Evolutionary conservation across 2,888 invertebrate species (phyloP).

Genomic region (Aproaerema taeniolella): DNA sequence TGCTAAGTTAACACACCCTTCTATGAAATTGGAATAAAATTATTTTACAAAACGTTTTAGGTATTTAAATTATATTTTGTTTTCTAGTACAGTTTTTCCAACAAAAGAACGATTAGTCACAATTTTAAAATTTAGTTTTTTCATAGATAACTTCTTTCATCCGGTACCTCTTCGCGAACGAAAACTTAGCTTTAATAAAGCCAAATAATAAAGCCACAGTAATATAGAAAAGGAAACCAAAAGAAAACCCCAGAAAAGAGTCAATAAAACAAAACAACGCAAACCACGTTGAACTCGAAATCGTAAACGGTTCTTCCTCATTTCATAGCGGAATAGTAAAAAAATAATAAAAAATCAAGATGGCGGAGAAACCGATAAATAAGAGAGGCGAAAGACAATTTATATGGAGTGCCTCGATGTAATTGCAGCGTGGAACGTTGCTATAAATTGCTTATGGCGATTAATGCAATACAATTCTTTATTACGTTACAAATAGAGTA

Average conservation of each 20-base stretch:
- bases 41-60: no score
- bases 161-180: neutral
- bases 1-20: no score
- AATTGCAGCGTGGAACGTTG: constrained; percentile 23
- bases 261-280: constrained; percentile 8
- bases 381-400: constrained; percentile 25
- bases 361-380: constrained; percentile 31
- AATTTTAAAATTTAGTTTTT: no score
- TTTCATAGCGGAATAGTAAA: constrained; percentile 27
- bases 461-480: constrained; percentile 12
- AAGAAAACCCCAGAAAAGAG: no score
- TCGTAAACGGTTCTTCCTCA: constrained; percentile 25
- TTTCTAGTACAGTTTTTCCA: no score
- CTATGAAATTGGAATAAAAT: no score
- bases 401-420: constrained; percentile 23
- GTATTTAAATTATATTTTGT: no score
- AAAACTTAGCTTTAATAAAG: neutral
- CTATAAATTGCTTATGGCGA: constrained; percentile 15
- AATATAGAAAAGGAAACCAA: no score
- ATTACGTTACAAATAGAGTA: no score
- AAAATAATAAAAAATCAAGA: constrained; percentile 25
- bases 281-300: constrained; percentile 9
- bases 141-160: no score
- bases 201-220: neutral
- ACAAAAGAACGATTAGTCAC: no score